phyloP scores from a whole-genome alignment of 2,888 invertebrate genomes.

The Mycogona germanica region DNA sequence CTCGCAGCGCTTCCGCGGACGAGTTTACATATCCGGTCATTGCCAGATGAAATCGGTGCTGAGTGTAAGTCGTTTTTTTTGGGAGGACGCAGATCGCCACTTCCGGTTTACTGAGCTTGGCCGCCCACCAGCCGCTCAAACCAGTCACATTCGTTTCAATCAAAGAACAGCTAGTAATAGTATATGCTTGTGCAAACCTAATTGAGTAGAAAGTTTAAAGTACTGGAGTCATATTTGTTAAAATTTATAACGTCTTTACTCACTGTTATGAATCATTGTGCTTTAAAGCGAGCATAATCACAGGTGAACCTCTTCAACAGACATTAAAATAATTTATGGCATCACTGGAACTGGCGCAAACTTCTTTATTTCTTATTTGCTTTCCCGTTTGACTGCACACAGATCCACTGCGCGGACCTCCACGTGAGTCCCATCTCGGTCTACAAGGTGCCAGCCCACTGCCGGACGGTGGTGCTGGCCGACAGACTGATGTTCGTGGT shows the following conservation, averaged over 20 bases:
- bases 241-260: too few relatives aligned
- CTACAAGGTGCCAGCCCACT: conserved; percentile 51
- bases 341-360: too few relatives aligned
- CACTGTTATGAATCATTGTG: conserved; percentile 2
- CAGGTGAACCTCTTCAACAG: too few relatives aligned
- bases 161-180: background rate
- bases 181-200: too few relatives aligned
- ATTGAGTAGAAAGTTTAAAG: too few relatives aligned
- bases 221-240: too few relatives aligned
- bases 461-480: conserved; percentile 49
- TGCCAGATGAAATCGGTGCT: conserved; percentile 43
- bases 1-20: conserved; percentile 45
- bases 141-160: background rate
- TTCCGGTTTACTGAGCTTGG: too few relatives aligned
- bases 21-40: conserved; percentile 46
- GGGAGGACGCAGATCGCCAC: background rate
- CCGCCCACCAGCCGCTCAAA: too few relatives aligned
- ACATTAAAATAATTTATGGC: too few relatives aligned
- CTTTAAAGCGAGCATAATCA: too few relatives aligned
- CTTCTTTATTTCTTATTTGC: conserved; percentile 12
- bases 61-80: conserved; percentile 37
- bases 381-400: conserved; percentile 25
- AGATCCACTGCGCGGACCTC: conserved; percentile 54
- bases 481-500: conserved; percentile 51
- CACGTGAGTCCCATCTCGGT: conserved; percentile 52